Base-by-base conservation (phyloP, 2,797 vertebrate species). In the Lithobates pipiens region DNA sequence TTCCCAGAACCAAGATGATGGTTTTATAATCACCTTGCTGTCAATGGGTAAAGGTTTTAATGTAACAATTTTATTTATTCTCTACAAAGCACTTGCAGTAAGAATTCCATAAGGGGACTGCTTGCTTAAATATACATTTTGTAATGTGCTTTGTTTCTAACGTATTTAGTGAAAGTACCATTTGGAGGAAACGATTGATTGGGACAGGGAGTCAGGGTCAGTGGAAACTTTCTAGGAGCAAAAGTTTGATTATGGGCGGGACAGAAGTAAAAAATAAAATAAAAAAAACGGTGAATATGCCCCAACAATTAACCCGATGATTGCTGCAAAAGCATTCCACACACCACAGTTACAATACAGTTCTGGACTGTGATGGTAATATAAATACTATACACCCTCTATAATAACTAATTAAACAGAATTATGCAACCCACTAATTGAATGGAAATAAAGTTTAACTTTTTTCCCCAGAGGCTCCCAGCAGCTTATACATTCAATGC, bases 361-460 rank as follows among this genome's bases (percentile, higher is more conserved):
- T 57, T 10, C 65, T 54, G 32, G 29, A 32, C 42, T 18, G 23
- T 74, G 57, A 46, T 76, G 65, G 77, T 82, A 76, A 77, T 63
- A 76, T 76, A 70, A 81, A 76, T 86, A 85, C 68, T 61, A 61
- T 86, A 81, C 75, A 78, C 85, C 80, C 75, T 73, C 69, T 83
- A 46, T 82, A 57, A 82, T 86, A 86, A 83, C 75, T 77, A 80
- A 85, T 85, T 85, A 82, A 78, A 39, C 42, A 54, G 74, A 85
- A 85, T 69, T 80, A 69, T 80, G 75, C 61, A 71, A 76, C 25
- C 36, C 67, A 68, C 85, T 82, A 83, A 82, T 78, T 86, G 67
- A 82, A 86, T 83, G 80, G 80, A 86, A 86, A 86, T 86, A 63
- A 65, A 72, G 80, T 82, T 74, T 29, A 42, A 71, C 67, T 72